These are phyloP conservation scores for Metaphire vulgaris DNA, from an alignment of 1,140 invertebrate genomes.

Conservation along the genomic window DNA sequence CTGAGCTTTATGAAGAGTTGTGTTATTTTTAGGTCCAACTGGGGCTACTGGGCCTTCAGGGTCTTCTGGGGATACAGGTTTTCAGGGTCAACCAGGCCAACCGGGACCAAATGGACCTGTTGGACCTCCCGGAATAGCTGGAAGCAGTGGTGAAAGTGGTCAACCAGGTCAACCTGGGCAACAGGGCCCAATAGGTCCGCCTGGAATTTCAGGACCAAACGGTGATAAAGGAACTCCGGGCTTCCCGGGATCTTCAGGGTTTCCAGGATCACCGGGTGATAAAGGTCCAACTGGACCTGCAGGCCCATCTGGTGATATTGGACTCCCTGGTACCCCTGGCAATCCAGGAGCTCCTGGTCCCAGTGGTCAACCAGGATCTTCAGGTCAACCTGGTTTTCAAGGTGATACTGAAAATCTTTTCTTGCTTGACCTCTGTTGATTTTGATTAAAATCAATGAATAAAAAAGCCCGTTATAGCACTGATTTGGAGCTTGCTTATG, in stretches of 20 bases:
- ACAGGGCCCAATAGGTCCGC: neutral
- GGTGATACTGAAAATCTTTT: too few species aligned
- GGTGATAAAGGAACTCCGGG: slow-evolving; percentile 10
- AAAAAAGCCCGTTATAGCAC: too few species aligned
- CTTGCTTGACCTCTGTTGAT: too few species aligned
- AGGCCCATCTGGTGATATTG: slow-evolving; percentile 17
- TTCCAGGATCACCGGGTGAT: neutral
- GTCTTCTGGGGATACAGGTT: slow-evolving; percentile 13
- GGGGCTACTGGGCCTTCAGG: slow-evolving; percentile 20
- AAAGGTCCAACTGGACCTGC: neutral
- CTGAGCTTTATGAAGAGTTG: too few species aligned
- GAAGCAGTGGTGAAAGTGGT: neutral
- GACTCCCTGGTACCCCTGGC: slow-evolving; percentile 19
- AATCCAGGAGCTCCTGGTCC: slow-evolving; percentile 5
- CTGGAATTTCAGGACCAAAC: slow-evolving; percentile 9
- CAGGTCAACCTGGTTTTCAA: slow-evolving; percentile 4
- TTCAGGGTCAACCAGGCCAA: slow-evolving; percentile 1
- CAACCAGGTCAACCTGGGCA: neutral
- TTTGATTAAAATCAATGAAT: too few species aligned
- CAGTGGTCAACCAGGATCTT: slow-evolving; percentile 8
- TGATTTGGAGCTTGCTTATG: too few species aligned
- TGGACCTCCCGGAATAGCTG: slow-evolving; percentile 17
- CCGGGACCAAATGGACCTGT: slow-evolving; percentile 12
- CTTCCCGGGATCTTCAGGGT: slow-evolving; percentile 6
- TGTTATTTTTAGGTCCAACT: slow-evolving; percentile 5